Percentiles rank a stretch among this genome's conserved stretches.
Evolutionary conservation across 2,797 vertebrate species (phyloP).

Genomic region (Gambusia yucatana): DNA sequence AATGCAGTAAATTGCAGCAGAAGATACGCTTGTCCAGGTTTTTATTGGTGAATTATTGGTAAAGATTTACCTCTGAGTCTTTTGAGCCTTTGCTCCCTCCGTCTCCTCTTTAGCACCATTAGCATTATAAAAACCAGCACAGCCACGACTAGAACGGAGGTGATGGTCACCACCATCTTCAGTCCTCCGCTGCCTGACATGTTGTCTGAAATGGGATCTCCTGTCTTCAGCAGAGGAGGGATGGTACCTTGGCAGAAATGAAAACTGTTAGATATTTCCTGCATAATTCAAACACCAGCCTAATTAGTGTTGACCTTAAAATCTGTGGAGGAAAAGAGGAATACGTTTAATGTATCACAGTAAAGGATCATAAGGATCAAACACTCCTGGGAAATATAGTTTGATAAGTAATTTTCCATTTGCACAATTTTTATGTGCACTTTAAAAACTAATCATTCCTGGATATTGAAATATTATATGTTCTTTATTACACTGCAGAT

Average conservation of each 20-base stretch:
- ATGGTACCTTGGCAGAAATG: slow-evolving; percentile 87
- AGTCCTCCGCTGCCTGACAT: slow-evolving; percentile 93
- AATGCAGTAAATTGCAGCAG: neutral
- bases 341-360: neutral
- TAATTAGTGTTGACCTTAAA: neutral
- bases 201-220: slow-evolving; percentile 91
- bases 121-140: slow-evolving; percentile 93
- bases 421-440: slow-evolving; percentile 5
- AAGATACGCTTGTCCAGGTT: neutral
- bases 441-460: neutral
- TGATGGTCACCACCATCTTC: slow-evolving; percentile 98
- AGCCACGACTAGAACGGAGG: slow-evolving; percentile 91
- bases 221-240: slow-evolving; percentile 93
- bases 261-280: slow-evolving; percentile 11
- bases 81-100: slow-evolving; percentile 96
- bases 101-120: slow-evolving; percentile 90
- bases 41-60: neutral
- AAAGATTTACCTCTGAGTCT: slow-evolving; percentile 85
- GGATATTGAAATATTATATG: neutral
- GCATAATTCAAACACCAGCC: neutral
- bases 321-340: neutral
- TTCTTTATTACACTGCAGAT: neutral
- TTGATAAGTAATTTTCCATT: slow-evolving; percentile 11
- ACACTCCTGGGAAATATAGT: neutral
- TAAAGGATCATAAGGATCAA: neutral